Evolutionary conservation across 2,888 invertebrate species (phyloP), one percentile per base, ranked within the genome.

Genomic region (Noctua pronuba): DNA sequence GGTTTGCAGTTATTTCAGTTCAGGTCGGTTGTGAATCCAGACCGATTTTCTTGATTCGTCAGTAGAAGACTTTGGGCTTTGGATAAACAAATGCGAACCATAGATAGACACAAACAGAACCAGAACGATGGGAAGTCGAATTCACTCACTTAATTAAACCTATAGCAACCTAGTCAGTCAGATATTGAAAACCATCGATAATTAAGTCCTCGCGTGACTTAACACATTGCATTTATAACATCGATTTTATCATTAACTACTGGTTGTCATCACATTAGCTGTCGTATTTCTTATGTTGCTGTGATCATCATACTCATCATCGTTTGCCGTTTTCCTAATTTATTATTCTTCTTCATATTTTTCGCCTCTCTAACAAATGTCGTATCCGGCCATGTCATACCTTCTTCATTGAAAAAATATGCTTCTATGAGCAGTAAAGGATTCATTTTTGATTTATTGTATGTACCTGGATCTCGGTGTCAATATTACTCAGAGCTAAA

Each of bases 131-230:
- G 13, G 35, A 41, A 68, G 41, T 28, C 24, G 16, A 52, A 31
- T 16, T 76, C 21, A 62, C 2, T 21, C 21, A 31, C 21, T 58
- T 31, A 24, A 49, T 49, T 21, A 49, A 49, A 21, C 10, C 11
- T 38, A 41, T 18, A 38, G 1, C 31, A n/a, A 41, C 13, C 28
- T 31, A 7, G 60, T 60, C 21, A 38, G n/a, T 41, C n/a, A 38
- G 6, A 8, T 5, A 35, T 41, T 10, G 41, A 60, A 73, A 49
- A 38, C 28, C 16, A 46, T 38, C 49, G 62, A 66, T 82, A 83
- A 86, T 83, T 52, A 58, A 64, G 62, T 31, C 31, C 72, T 88
- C 68, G 84, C 84, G 84, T 88, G 88, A 79, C 81, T 58, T 69
- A 4, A 73, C 46, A 70, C 41, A 68, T 70, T 44, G 79, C 65